phyloP scores from a whole-genome alignment of 2,797 vertebrate genomes.

The Sarcoramphus papa region DNA sequence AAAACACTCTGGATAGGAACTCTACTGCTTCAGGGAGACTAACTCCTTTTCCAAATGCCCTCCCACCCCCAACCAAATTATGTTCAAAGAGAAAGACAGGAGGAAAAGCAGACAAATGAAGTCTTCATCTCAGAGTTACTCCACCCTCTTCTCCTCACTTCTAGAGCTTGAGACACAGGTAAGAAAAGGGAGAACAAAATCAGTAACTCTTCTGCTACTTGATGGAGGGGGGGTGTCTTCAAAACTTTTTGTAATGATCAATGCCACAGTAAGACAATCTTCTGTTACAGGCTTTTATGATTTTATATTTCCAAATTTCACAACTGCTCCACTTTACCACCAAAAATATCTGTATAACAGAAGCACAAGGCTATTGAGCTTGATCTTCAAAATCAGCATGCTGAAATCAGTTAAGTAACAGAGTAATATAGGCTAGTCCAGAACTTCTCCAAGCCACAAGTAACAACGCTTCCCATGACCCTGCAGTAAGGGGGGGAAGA shows the following conservation, averaged over 20 bases:
- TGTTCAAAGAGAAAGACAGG: neutral
- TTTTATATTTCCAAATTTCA: neutral
- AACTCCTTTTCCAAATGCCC: neutral
- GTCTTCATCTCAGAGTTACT: neutral
- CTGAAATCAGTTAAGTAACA: neutral
- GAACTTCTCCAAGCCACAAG: neutral
- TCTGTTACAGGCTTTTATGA: neutral
- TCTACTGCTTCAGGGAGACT: neutral
- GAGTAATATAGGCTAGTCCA: neutral
- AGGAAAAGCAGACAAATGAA: neutral
- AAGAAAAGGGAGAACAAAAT: neutral
- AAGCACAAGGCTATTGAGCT: neutral
- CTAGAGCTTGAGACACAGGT: neutral
- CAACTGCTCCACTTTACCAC: neutral
- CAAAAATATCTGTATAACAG: neutral
- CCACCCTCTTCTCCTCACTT: neutral
- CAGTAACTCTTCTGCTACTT: neutral
- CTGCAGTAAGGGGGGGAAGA: rapidly evolving
- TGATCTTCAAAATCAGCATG: neutral
- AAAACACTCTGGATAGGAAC: neutral
- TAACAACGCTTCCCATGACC: rapidly evolving
- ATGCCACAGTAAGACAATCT: neutral
- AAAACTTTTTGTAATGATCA: neutral
- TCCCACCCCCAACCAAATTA: neutral
- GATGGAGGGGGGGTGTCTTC: neutral